Percentiles rank a stretch among this genome's conserved stretches.
phyloP scores from a whole-genome alignment of 2,113 vertebrate genomes.

The Struthidea cinerea region DNA sequence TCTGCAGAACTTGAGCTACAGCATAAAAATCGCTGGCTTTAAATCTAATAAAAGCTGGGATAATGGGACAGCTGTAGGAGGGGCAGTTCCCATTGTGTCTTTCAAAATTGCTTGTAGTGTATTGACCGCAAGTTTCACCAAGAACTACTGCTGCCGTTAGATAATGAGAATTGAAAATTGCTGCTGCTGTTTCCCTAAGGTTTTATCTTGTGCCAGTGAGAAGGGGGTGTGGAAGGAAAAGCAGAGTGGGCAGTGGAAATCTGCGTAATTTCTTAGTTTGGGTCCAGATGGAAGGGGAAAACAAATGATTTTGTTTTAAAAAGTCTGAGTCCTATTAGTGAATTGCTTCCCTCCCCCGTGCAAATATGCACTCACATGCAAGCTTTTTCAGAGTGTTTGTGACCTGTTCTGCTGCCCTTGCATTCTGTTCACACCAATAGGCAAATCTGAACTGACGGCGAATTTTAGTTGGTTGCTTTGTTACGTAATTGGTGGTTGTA shows the following conservation, averaged over 20 bases:
- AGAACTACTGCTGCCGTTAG: conserved; percentile 44
- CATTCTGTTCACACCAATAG: background rate
- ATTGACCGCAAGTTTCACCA: conserved; percentile 63
- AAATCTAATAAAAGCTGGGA: conserved; percentile 65
- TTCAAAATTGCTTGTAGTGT: conserved; percentile 63
- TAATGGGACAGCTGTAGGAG: conserved; percentile 65
- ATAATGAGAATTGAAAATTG: conserved; percentile 65
- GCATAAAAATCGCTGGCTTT: conserved; percentile 51
- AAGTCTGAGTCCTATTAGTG: background rate
- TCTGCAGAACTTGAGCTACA: conserved; percentile 43
- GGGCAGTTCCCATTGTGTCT: conserved; percentile 59
- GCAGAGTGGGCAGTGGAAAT: conserved; percentile 15
- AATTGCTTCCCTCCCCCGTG: background rate
- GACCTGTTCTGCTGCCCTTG: background rate
- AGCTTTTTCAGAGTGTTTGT: background rate
- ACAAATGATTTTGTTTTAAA: background rate
- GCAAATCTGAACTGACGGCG: background rate
- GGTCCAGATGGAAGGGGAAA: background rate
- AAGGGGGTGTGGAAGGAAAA: background rate
- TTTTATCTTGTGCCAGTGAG: conserved; percentile 10
- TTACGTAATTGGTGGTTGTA: background rate
- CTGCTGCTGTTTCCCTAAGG: conserved; percentile 48
- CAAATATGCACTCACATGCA: background rate
- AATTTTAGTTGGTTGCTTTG: background rate
- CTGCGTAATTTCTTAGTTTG: background rate